These are phyloP conservation scores for Metopolophium dirhodum DNA, from an alignment of 1,140 invertebrate genomes.

Conservation along the genomic window DNA sequence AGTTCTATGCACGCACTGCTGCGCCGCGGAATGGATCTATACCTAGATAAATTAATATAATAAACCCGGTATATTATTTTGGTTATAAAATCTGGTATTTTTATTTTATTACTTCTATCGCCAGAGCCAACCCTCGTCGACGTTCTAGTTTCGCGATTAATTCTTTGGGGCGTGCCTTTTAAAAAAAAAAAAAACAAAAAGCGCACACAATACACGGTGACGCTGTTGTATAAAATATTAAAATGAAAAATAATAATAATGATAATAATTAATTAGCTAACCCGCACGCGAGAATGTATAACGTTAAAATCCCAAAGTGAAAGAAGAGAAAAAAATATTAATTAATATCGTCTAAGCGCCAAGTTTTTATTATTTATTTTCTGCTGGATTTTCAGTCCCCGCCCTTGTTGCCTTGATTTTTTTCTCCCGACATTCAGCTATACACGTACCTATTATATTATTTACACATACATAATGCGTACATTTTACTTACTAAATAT, in stretches of 20 bases:
- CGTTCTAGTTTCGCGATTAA: not conserved
- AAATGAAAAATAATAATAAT: constrained; percentile 3
- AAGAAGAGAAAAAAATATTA: constrained; percentile 17
- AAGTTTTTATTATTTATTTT: constrained; percentile 35
- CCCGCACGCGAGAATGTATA: not conserved
- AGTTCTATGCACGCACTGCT: not conserved
- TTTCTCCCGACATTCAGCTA: not conserved
- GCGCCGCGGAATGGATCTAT: not conserved
- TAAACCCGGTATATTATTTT: not conserved
- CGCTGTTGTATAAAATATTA: not conserved
- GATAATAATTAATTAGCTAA: constrained; percentile 30
- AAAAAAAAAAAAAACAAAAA: not conserved
- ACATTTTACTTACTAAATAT: not conserved
- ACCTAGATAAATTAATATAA: not conserved
- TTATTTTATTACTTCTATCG: not conserved
- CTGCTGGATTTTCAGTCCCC: not conserved
- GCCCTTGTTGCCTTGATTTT: not conserved
- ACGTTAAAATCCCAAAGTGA: not conserved
- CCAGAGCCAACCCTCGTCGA: not conserved
- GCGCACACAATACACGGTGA: not conserved
- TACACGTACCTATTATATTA: not conserved
- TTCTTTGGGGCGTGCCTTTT: not conserved
- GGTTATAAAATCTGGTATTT: not conserved
- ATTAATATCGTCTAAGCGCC: constrained; percentile 7
- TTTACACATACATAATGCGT: not conserved